A percentile compares a stretch with the other conserved stretches of the same genome.
Evolutionary conservation across 2,113 vertebrate species (phyloP).

Genomic region (Albula glossodonta): DNA sequence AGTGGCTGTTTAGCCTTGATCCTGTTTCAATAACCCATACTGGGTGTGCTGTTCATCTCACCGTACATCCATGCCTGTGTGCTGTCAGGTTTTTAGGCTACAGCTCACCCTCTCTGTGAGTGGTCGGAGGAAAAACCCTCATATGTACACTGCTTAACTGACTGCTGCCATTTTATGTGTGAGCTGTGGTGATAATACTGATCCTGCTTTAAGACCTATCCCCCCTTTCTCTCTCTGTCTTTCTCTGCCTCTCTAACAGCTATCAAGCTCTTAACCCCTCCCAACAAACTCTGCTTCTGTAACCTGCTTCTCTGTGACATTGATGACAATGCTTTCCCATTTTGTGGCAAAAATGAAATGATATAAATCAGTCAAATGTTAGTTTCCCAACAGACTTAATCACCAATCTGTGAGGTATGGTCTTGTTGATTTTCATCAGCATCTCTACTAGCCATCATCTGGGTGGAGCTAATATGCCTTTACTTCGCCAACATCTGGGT

Average conservation of each 20-base stretch:
- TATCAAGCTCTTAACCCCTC: conserved; percentile 69
- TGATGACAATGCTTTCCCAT: conserved; percentile 73
- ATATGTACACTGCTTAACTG: no score
- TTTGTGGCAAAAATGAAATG: conserved; percentile 69
- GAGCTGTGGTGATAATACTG: conserved; percentile 54
- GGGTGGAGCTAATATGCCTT: no score
- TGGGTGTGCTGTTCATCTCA: background rate
- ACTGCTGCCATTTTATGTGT: no score
- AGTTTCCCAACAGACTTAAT: conserved; percentile 77
- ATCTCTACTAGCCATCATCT: no score
- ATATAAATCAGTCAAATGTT: conserved; percentile 78
- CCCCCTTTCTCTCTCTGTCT: conserved; percentile 46
- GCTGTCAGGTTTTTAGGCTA: conserved; percentile 63
- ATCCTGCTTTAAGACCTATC: conserved; percentile 52
- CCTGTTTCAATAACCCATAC: no score
- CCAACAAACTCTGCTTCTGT: conserved; percentile 59
- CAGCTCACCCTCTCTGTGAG: conserved; percentile 67
- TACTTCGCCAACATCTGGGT: no score
- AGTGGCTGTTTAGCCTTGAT: no score
- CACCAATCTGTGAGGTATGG: conserved; percentile 92
- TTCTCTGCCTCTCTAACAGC: conserved; percentile 54
- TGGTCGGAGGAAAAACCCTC: conserved; percentile 61
- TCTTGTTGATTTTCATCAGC: conserved; percentile 79
- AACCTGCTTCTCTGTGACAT: conserved; percentile 73
- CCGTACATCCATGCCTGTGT: conserved; percentile 68